phyloP scores from a whole-genome alignment of 2,113 vertebrate genomes.

The Psittacus erithacus region DNA sequence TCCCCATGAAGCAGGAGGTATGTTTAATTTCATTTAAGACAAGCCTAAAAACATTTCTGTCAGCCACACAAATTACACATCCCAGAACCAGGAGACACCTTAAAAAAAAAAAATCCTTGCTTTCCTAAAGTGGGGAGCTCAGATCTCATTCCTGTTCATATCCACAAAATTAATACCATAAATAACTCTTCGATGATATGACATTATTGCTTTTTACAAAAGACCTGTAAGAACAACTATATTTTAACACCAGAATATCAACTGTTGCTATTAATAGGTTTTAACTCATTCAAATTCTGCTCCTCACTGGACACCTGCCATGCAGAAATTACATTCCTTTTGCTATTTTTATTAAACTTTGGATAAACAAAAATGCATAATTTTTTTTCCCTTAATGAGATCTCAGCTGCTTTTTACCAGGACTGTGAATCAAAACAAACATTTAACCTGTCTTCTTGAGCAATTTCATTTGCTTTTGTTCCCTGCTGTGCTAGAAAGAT shows the following conservation, averaged over 20 bases:
- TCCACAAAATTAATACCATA: neutral
- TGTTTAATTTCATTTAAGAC: neutral
- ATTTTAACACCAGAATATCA: neutral
- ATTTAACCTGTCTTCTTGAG: neutral
- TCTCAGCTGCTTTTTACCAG: neutral
- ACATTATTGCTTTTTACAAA: neutral
- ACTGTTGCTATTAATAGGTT: neutral
- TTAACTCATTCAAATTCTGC: neutral
- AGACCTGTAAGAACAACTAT: neutral
- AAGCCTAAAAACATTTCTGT: neutral
- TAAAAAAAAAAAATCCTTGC: neutral
- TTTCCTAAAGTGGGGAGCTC: neutral
- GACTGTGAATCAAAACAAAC: neutral
- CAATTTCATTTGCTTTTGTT: slow-evolving; percentile 4
- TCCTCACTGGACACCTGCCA: neutral
- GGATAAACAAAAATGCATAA: neutral
- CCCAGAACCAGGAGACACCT: neutral
- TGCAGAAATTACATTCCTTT: neutral
- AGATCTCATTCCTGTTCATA: neutral
- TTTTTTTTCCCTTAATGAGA: neutral
- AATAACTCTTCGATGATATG: neutral
- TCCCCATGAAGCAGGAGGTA: neutral
- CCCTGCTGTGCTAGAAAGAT: neutral
- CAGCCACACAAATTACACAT: neutral
- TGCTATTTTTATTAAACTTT: neutral